Evolutionary conservation across 2,113 vertebrate species (phyloP).

Genomic region (Phodopus roborovskii): DNA sequence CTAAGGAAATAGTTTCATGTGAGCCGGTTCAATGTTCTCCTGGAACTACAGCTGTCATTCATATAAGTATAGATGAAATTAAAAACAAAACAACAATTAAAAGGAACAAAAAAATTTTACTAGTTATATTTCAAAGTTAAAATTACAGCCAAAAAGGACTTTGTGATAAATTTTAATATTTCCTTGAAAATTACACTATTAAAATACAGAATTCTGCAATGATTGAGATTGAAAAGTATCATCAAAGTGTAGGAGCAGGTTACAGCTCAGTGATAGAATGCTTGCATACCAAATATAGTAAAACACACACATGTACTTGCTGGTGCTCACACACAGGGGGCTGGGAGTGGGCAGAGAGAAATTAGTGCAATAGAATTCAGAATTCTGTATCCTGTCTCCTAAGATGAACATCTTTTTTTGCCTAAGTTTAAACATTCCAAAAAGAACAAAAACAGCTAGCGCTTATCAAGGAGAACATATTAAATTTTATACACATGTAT

Average conservation of each 20-base stretch:
- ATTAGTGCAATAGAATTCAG: background rate
- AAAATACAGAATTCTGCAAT: background rate
- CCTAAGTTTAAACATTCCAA: background rate
- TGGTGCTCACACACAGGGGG: background rate
- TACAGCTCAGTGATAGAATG: background rate
- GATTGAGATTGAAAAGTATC: background rate
- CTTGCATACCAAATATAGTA: background rate
- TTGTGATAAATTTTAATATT: slow-evolving; percentile 27
- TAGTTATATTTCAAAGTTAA: background rate
- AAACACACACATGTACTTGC: background rate
- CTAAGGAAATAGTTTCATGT: background rate
- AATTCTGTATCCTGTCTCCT: background rate
- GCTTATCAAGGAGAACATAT: background rate
- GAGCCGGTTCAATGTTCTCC: background rate
- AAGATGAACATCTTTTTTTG: background rate
- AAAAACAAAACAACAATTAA: background rate
- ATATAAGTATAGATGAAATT: background rate
- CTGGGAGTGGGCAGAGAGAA: background rate
- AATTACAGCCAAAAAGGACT: background rate
- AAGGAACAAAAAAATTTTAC: background rate
- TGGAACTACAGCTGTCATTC: background rate
- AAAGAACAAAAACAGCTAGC: background rate
- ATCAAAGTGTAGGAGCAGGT: background rate
- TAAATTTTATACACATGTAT: slow-evolving; percentile 46
- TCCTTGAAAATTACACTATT: slow-evolving; percentile 25